A percentile compares a stretch with the other conserved stretches of the same genome.
Conservation (phyloP, 1,140 invertebrate genomes). For the Bursaphelenchus mucronatus region DNA sequence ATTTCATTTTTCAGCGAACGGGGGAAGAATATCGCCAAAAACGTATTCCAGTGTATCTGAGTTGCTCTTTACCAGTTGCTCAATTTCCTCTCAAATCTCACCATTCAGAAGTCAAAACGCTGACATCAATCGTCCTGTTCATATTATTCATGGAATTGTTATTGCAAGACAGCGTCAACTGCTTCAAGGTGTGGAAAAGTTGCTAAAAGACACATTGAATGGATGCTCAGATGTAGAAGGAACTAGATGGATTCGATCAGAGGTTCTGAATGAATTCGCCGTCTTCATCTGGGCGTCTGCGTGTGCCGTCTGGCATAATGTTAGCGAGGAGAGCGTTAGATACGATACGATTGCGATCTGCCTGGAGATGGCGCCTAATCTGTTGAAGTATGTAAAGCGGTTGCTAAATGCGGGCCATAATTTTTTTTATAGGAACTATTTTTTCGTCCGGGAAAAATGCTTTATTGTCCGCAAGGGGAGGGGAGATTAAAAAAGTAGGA, state of each 20-base stretch:
- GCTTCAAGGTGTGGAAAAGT: conserved; percentile 22
- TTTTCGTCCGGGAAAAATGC: no score
- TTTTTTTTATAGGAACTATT: no score
- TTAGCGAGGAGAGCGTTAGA: conserved; percentile 13
- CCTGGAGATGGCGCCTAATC: conserved; percentile 27
- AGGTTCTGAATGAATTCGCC: conserved; percentile 19
- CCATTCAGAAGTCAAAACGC: background rate
- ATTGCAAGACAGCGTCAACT: conserved; percentile 28
- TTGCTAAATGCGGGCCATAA: no score
- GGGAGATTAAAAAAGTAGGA: no score
- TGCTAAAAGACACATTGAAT: conserved; percentile 9
- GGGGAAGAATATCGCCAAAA: conserved; percentile 9
- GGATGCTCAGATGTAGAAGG: background rate
- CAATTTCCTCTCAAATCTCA: background rate
- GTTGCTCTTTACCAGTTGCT: conserved; percentile 22
- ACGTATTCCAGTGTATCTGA: conserved; percentile 23
- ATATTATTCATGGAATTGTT: conserved; percentile 15
- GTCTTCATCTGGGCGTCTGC: conserved; percentile 36
- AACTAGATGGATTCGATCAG: conserved; percentile 3
- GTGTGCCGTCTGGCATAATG: conserved; percentile 35
- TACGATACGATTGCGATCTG: conserved; percentile 40
- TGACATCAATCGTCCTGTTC: conserved; percentile 11
- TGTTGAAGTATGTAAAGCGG: conserved; percentile 17
- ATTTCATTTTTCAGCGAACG: conserved; percentile 13
- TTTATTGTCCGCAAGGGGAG: no score